Evolutionary conservation across 2,888 invertebrate species (phyloP).

Genomic region (Pharmacophagus antenor): DNA sequence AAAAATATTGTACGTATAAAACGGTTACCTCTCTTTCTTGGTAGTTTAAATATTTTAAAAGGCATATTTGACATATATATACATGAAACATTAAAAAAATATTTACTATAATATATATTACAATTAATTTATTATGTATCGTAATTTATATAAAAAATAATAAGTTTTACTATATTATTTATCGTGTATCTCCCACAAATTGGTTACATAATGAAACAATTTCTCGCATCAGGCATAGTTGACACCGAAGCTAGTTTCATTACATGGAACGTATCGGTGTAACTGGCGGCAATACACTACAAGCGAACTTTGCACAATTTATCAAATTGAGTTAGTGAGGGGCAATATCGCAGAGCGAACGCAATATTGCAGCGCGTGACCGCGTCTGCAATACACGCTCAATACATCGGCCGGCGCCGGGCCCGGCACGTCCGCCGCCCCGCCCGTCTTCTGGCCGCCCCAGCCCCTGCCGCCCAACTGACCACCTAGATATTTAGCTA

Average conservation of each 20-base stretch:
- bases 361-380: constrained; percentile 82
- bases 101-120: no score
- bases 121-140: no score
- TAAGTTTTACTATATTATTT: no score
- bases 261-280: constrained; percentile 52
- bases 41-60: no score
- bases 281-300: constrained; percentile 61
- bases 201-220: background rate
- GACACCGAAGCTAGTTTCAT: constrained; percentile 35
- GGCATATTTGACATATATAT: background rate
- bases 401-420: constrained; percentile 79
- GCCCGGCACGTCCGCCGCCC: constrained; percentile 74
- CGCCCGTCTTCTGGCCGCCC: constrained; percentile 57
- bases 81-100: no score
- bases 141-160: no score
- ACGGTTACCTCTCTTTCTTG: no score
- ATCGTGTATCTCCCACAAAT: no score
- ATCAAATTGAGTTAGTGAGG: constrained; percentile 80
- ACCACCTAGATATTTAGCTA: constrained; percentile 81
- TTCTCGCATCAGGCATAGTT: background rate
- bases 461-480: constrained; percentile 50
- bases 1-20: background rate
- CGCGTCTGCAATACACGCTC: constrained; percentile 81
- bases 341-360: constrained; percentile 79
- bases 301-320: constrained; percentile 77